A percentile compares a stretch with the other conserved stretches of the same genome.
These are phyloP conservation scores for Diorhabda sublineata DNA, from an alignment of 1,140 invertebrate genomes.

Conservation along the genomic window DNA sequence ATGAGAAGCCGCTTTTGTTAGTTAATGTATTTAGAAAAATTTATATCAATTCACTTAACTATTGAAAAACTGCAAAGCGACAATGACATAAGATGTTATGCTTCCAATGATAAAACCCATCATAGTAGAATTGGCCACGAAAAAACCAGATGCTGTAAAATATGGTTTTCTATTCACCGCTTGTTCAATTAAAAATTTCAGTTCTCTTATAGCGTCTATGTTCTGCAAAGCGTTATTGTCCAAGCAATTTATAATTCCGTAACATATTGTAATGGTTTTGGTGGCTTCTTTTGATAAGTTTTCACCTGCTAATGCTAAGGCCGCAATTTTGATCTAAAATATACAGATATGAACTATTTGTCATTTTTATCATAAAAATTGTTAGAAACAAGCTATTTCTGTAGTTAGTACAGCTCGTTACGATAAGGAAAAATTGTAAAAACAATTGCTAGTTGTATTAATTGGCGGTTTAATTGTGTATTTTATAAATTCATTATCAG, in stretches of 20 bases:
- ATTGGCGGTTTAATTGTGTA: no score
- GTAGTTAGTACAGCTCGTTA: no score
- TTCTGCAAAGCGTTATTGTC: not conserved
- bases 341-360: not conserved
- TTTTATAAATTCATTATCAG: no score
- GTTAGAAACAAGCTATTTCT: no score
- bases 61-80: not conserved
- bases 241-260: not conserved
- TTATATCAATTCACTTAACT: not conserved
- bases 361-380: no score
- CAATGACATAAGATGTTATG: not conserved
- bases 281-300: not conserved
- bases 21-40: no score
- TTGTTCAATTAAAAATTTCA: not conserved
- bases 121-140: not conserved
- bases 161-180: not conserved
- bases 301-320: not conserved
- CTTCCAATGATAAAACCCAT: not conserved
- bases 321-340: constrained; percentile 8
- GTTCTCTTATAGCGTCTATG: not conserved
- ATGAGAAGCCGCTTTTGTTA: no score
- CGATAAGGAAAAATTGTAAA: no score
- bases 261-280: not conserved
- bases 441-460: no score
- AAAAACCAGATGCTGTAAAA: not conserved